A percentile compares a stretch with the other conserved stretches of the same genome.
Evolutionary conservation across 2,113 vertebrate species (phyloP).

Genomic region (Stegostoma tigrinum): DNA sequence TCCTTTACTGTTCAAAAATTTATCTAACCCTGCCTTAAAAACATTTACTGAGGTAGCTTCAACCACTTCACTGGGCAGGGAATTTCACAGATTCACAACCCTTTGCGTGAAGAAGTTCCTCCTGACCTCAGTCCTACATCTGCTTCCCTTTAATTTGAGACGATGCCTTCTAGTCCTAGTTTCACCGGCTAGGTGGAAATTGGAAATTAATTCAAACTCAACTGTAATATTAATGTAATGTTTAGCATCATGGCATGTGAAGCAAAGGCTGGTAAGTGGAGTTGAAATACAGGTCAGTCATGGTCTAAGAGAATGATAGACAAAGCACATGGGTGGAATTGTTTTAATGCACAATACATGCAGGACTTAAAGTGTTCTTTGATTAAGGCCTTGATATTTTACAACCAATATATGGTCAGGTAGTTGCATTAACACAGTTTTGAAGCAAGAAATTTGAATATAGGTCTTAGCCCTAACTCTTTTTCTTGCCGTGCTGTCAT

Average conservation of each 20-base stretch:
- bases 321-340: neutral
- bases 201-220: neutral
- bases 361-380: neutral
- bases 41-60: too few species aligned
- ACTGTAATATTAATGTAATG: neutral
- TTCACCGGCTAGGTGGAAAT: too few species aligned
- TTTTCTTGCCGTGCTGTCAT: neutral
- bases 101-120: too few species aligned
- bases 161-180: too few species aligned
- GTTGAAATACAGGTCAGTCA: too few species aligned
- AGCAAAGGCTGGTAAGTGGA: neutral
- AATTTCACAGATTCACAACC: too few species aligned
- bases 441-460: neutral
- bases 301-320: neutral
- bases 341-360: neutral
- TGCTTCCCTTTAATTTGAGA: too few species aligned
- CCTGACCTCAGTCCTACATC: too few species aligned
- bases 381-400: neutral
- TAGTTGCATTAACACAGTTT: neutral
- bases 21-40: too few species aligned
- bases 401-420: neutral
- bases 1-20: too few species aligned
- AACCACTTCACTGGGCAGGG: too few species aligned
- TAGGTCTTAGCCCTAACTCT: neutral
- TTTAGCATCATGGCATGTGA: neutral